phyloP scores from a whole-genome alignment of 2,888 invertebrate genomes.

The Craniophora ligustri region DNA sequence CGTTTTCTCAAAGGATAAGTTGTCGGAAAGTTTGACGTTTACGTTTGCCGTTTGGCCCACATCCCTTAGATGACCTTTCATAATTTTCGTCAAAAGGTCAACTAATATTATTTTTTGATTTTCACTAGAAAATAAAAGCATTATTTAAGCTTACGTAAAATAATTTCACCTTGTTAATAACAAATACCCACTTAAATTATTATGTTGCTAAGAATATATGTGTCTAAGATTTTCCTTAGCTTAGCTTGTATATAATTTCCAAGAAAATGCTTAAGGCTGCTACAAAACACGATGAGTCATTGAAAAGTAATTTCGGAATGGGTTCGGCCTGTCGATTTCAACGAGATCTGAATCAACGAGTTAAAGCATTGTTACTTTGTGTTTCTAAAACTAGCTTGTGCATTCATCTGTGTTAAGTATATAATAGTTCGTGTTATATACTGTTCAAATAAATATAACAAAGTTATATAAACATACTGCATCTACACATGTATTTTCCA shows the following conservation, averaged over 20 bases:
- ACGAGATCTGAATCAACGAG: slow-evolving; percentile 74
- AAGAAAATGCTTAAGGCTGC: slow-evolving; percentile 46
- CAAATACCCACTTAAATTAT: background rate
- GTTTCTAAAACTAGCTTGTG: slow-evolving; percentile 7
- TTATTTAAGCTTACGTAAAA: background rate
- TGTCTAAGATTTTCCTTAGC: slow-evolving; percentile 20
- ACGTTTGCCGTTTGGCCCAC: slow-evolving; percentile 24
- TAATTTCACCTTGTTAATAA: slow-evolving; percentile 10
- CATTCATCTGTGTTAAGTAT: slow-evolving; percentile 6
- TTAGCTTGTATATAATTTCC: slow-evolving; percentile 53
- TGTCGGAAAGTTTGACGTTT: slow-evolving; percentile 10
- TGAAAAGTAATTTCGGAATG: slow-evolving; percentile 72
- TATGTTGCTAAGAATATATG: slow-evolving; percentile 11
- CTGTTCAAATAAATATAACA: slow-evolving; percentile 3
- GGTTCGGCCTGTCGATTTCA: slow-evolving; percentile 74
- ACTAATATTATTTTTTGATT: slow-evolving; percentile 20
- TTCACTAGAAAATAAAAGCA: background rate
- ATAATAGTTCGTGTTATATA: slow-evolving; percentile 1
- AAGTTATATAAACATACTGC: slow-evolving; percentile 9
- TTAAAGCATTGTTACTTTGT: slow-evolving; percentile 51
- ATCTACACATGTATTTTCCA: too few species aligned
- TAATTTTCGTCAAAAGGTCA: slow-evolving; percentile 17
- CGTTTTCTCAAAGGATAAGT: slow-evolving; percentile 9
- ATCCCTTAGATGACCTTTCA: slow-evolving; percentile 31
- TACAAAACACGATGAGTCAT: slow-evolving; percentile 71